Percentiles rank a stretch among this genome's conserved stretches.
Evolutionary conservation across 2,797 vertebrate genomes (phyloP).

Genomic region (Loriculus beryllinus): DNA sequence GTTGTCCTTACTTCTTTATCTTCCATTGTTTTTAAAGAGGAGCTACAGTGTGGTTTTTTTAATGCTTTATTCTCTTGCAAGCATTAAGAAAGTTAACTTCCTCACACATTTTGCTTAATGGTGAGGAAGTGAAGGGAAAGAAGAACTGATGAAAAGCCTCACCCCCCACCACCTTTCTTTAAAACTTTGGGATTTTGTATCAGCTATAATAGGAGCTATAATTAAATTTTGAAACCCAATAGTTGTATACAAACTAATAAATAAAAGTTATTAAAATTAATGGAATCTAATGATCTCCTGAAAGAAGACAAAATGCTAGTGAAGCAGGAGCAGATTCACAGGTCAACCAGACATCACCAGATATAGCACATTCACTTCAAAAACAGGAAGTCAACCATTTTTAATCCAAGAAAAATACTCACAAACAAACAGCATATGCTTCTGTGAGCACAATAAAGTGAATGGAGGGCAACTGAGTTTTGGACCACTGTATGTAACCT

Average conservation of each 20-base stretch:
- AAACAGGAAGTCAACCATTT: neutral
- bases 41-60: neutral
- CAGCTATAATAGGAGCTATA: neutral
- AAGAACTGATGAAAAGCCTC: neutral
- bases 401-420: neutral
- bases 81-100: neutral
- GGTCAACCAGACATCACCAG: neutral
- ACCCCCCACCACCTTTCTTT: neutral
- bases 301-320: neutral
- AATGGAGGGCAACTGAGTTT: neutral
- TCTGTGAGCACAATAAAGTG: neutral
- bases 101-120: neutral
- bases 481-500: neutral
- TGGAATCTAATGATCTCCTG: neutral
- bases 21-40: neutral
- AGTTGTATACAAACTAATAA: neutral
- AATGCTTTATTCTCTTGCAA: neutral
- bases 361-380: neutral
- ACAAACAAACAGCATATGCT: neutral
- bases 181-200: neutral
- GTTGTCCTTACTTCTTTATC: neutral
- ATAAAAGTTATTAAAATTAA: neutral
- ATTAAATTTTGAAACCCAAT: neutral
- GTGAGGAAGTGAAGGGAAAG: neutral
- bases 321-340: neutral